Base-by-base conservation (phyloP, 2,113 vertebrate species). In the Ascaphus truei region DNA sequence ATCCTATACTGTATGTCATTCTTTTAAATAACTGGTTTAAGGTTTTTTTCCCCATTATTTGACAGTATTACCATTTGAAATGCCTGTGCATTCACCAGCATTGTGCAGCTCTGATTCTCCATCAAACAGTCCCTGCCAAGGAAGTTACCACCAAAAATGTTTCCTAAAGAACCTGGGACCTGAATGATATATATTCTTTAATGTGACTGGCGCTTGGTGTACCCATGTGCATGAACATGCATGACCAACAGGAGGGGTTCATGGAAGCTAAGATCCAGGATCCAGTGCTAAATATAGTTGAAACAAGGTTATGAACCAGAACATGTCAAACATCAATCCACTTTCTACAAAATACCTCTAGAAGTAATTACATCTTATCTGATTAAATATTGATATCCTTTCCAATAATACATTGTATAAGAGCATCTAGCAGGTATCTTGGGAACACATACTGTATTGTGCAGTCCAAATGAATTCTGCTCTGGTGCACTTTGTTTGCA, bases 361-460 rank as follows among this genome's bases (percentile, higher is more conserved):
- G 36, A 30, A 39, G 36, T 30, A 41, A 67, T 30, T 56, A 56
- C 41, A 66, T 45, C 51, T 25, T 11, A 1, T 9, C 10, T 56
- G 12, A 41, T 67, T 45, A 67, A 67, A 67, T 56, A 67, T 67
- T 67, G 3, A 67, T 57, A 16, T 27, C 9, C 16, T 67, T 67
- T 67, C 63, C 52, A 43, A 56, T 30, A 45, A 67, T 67, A 67
- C 11, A 45, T 52, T n/a, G n/a, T n/a, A n/a, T n/a, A 26, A 57
- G 52, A 23, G 27, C 20, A 10, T 6, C n/a, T 11, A 7, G 36
- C 18, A 12, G 10, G 45, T 43, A 45, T 12, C 37, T 11, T 30
- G 18, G 37, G 37, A 30, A 67, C 25, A 27, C 4, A 6, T 13
- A 47, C 15, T 15, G 23, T 13, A 47, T 20, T 15, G 23, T 33